Percentiles rank a stretch among this genome's conserved stretches.
These are phyloP conservation scores for Plotosus lineatus DNA, from an alignment of 2,113 vertebrate species.

Conservation along the genomic window DNA sequence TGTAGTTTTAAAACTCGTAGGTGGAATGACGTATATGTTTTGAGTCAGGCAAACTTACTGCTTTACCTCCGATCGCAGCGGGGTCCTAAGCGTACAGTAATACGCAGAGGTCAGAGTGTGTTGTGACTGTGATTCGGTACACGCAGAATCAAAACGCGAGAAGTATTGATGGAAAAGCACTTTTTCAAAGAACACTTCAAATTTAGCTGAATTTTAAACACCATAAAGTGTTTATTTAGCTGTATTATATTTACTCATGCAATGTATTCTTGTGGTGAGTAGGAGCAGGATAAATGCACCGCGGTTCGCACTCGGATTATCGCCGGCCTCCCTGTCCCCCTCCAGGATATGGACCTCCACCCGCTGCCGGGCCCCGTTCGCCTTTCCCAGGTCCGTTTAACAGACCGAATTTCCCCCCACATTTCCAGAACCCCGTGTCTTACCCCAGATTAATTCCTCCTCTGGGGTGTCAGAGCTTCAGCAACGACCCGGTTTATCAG, in stretches of 20 bases:
- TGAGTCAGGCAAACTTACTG: not conserved
- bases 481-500: constrained; percentile 34
- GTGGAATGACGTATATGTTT: too few species aligned
- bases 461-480: not conserved
- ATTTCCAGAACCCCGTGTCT: not conserved
- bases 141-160: not conserved
- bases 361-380: not conserved
- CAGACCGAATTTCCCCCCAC: not conserved
- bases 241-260: not conserved
- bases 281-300: constrained; percentile 24
- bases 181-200: too few species aligned
- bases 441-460: not conserved
- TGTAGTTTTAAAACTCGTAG: too few species aligned
- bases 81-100: constrained; percentile 6
- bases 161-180: not conserved
- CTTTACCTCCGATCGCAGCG: too few species aligned
- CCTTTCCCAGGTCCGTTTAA: constrained; percentile 25
- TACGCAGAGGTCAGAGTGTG: not conserved
- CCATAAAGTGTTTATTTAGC: not conserved
- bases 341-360: not conserved
- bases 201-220: not conserved
- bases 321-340: not conserved
- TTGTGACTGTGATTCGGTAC: not conserved
- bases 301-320: constrained; percentile 27
- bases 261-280: not conserved